phyloP scores from a whole-genome alignment of 1,140 invertebrate genomes.

The Brachionus sp. region DNA sequence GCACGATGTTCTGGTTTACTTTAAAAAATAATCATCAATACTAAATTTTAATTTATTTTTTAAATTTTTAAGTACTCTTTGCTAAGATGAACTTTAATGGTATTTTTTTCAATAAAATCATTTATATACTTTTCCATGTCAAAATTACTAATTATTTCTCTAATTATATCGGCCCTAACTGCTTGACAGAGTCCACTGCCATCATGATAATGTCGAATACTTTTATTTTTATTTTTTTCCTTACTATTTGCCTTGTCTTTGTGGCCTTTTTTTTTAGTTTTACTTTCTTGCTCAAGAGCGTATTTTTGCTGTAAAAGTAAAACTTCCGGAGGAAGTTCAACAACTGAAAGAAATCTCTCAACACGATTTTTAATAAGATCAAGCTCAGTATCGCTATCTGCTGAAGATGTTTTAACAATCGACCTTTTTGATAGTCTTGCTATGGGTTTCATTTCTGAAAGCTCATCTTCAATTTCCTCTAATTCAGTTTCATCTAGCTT shows the following conservation, averaged over 20 bases:
- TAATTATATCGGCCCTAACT: slow-evolving; percentile 12
- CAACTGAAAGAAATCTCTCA: slow-evolving; percentile 25
- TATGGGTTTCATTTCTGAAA: slow-evolving; percentile 7
- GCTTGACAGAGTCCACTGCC: not conserved
- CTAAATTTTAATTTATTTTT: not conserved
- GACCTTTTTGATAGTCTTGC: not conserved
- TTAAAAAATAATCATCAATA: not conserved
- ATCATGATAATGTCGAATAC: not conserved
- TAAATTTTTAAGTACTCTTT: slow-evolving; percentile 16
- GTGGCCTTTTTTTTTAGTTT: not conserved
- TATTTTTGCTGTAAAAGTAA: not conserved
- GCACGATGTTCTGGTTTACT: slow-evolving; percentile 2
- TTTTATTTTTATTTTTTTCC: not conserved
- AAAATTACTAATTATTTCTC: slow-evolving; percentile 32
- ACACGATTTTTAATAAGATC: not conserved
- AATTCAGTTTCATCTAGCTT: slow-evolving; percentile 9
- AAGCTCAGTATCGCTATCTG: not conserved
- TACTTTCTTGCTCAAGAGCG: not conserved
- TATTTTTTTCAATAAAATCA: not conserved
- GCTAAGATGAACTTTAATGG: not conserved
- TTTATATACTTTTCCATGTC: slow-evolving; percentile 10
- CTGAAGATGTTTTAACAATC: not conserved
- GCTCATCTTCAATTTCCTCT: not conserved
- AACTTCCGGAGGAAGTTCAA: slow-evolving; percentile 27
- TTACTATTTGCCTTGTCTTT: not conserved